These are phyloP conservation scores for Nasalis larvatus DNA, from an alignment of 2,113 vertebrate species.

Conservation along the genomic window DNA sequence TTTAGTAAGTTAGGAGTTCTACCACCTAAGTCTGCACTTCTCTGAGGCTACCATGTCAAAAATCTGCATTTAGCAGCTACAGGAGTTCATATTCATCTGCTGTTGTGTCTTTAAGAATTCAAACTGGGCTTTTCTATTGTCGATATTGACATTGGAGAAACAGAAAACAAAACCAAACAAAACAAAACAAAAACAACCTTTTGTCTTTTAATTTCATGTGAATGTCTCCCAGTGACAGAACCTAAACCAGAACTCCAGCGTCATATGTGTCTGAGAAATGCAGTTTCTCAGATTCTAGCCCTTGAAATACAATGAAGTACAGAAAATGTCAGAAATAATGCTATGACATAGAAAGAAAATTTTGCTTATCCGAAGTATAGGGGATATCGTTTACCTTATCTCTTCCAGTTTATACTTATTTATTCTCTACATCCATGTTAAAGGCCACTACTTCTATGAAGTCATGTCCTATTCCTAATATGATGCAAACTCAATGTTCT, in stretches of 20 bases:
- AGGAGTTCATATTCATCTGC: neutral
- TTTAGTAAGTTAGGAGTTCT: fast-evolving
- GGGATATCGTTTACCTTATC: neutral
- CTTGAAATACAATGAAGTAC: neutral
- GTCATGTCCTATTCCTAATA: neutral
- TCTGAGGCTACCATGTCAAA: too few species aligned
- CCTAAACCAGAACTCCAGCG: neutral
- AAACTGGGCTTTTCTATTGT: neutral
- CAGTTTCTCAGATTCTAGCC: neutral
- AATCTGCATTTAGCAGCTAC: neutral
- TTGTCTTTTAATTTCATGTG: neutral
- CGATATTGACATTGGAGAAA: neutral
- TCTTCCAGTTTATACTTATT: neutral
- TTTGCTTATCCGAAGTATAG: neutral
- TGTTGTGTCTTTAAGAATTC: too few species aligned
- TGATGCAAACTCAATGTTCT: neutral
- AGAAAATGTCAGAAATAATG: neutral
- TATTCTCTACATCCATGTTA: neutral
- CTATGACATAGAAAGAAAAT: neutral
- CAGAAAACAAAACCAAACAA: neutral
- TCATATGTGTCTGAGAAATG: neutral
- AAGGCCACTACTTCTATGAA: neutral
- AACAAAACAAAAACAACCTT: neutral
- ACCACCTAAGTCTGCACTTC: fast-evolving
- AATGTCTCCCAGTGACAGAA: neutral